Percentiles rank a stretch among this genome's conserved stretches.
Conservation (phyloP, 2,113 vertebrate species). For the Serilophus lunatus region DNA sequence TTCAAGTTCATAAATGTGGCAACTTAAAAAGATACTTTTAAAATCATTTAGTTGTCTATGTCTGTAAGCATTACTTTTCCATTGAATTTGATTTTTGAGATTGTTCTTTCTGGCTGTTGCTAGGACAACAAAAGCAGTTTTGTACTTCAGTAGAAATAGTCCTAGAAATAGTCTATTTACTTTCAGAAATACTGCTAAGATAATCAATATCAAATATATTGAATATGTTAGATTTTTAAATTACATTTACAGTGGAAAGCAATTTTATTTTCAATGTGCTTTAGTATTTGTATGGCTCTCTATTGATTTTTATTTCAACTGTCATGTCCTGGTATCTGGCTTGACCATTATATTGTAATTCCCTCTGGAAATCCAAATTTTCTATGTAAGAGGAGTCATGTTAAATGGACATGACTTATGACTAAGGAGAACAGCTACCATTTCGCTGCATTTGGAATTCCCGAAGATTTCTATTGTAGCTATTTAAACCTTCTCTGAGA, state of each 20-base stretch:
- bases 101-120: conserved; percentile 69
- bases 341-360: background rate
- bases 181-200: conserved; percentile 66
- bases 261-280: conserved; percentile 67
- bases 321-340: background rate
- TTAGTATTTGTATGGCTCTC: conserved; percentile 18
- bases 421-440: background rate
- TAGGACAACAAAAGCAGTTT: conserved; percentile 69
- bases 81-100: conserved; percentile 58
- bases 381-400: background rate
- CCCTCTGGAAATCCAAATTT: conserved; percentile 19
- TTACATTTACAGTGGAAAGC: conserved; percentile 66
- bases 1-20: background rate
- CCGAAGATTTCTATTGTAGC: background rate
- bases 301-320: conserved; percentile 66
- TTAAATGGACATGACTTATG: conserved; percentile 26
- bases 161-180: conserved; percentile 69
- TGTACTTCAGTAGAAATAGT: background rate
- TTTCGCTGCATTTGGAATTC: conserved; percentile 6
- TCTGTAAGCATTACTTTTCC: conserved; percentile 47
- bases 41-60: conserved; percentile 50
- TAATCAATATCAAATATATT: conserved; percentile 73
- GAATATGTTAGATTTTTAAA: conserved; percentile 73
- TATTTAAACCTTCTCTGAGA: background rate
- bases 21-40: background rate